phyloP scores from a whole-genome alignment of 1,140 invertebrate genomes.

The Drosophila nasuta region DNA sequence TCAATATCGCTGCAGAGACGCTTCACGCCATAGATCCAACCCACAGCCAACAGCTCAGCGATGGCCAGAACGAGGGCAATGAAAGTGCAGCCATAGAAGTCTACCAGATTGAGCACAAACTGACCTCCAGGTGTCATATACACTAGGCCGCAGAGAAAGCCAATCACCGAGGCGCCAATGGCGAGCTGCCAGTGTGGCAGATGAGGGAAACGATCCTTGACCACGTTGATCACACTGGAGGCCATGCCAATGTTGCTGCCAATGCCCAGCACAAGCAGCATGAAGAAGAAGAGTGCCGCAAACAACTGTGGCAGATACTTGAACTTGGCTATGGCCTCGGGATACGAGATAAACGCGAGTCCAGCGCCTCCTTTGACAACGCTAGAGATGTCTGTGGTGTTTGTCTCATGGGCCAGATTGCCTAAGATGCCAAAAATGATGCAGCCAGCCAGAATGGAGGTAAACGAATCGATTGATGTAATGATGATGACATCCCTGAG shows the following conservation, averaged over 20 bases:
- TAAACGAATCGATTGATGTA: conserved; percentile 91
- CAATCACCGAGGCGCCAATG: conserved; percentile 86
- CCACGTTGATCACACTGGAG: conserved; percentile 88
- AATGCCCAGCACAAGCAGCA: conserved; percentile 92
- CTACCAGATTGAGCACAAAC: conserved; percentile 93
- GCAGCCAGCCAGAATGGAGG: conserved; percentile 93
- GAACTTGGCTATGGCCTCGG: conserved; percentile 94
- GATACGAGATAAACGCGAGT: conserved; percentile 93
- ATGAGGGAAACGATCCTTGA: conserved; percentile 89
- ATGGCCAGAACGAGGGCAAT: conserved; percentile 91
- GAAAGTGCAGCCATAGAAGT: conserved; percentile 93
- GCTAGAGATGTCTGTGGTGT: conserved; percentile 83
- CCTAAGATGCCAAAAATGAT: conserved; percentile 95
- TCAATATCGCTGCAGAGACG: conserved; percentile 88
- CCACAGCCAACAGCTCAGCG: conserved; percentile 89
- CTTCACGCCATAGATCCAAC: conserved; percentile 91
- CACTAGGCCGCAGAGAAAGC: conserved; percentile 90
- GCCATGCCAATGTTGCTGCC: conserved; percentile 91
- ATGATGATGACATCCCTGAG: conserved; percentile 91
- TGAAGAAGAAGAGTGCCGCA: conserved; percentile 94
- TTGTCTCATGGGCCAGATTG: conserved; percentile 89
- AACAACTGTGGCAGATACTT: conserved; percentile 92
- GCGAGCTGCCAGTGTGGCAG: conserved; percentile 88
- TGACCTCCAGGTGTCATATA: conserved; percentile 94
- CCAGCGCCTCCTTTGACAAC: conserved; percentile 88